These are phyloP conservation scores for Trichogramma pretiosum DNA, from an alignment of 1,140 invertebrate genomes.

Conservation along the genomic window DNA sequence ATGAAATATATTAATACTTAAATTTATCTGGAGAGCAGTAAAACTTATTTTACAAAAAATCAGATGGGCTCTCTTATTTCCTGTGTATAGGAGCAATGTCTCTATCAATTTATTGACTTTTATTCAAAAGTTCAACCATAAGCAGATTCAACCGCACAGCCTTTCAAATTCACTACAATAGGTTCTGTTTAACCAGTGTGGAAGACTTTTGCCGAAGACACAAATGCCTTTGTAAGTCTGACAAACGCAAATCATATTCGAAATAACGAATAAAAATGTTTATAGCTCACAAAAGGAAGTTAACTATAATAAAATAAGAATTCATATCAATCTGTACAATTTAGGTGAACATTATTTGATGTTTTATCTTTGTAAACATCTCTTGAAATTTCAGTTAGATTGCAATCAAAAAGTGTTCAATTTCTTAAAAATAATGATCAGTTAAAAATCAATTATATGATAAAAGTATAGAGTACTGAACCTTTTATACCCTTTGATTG, in stretches of 20 bases:
- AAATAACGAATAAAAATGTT: slow-evolving; percentile 2
- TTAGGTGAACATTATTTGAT: slow-evolving; percentile 3
- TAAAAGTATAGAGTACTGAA: too few relatives aligned
- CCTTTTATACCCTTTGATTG: too few relatives aligned
- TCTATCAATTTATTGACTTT: slow-evolving; percentile 17
- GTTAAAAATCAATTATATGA: too few relatives aligned
- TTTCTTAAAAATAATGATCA: too few relatives aligned
- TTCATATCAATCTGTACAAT: slow-evolving; percentile 8
- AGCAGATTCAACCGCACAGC: slow-evolving; percentile 24
- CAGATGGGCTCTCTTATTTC: slow-evolving; percentile 13
- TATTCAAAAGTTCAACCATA: slow-evolving; percentile 24
- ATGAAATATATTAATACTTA: too few relatives aligned
- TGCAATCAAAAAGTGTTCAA: too few relatives aligned
- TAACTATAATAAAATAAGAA: slow-evolving; percentile 1
- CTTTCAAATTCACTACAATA: slow-evolving; percentile 22
- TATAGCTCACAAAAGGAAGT: not conserved
- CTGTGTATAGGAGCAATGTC: slow-evolving; percentile 17
- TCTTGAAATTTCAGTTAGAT: too few relatives aligned
- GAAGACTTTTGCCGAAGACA: slow-evolving; percentile 28
- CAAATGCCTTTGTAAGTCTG: slow-evolving; percentile 33
- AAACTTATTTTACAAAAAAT: slow-evolving; percentile 20
- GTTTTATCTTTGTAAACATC: too few relatives aligned
- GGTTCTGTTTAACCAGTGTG: slow-evolving; percentile 23
- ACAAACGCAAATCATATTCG: slow-evolving; percentile 18
- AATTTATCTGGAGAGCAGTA: too few relatives aligned